Evolutionary conservation across 2,113 vertebrate genomes (phyloP), one percentile per base, ranked within the genome.

Genomic region (Notiomystis cincta): DNA sequence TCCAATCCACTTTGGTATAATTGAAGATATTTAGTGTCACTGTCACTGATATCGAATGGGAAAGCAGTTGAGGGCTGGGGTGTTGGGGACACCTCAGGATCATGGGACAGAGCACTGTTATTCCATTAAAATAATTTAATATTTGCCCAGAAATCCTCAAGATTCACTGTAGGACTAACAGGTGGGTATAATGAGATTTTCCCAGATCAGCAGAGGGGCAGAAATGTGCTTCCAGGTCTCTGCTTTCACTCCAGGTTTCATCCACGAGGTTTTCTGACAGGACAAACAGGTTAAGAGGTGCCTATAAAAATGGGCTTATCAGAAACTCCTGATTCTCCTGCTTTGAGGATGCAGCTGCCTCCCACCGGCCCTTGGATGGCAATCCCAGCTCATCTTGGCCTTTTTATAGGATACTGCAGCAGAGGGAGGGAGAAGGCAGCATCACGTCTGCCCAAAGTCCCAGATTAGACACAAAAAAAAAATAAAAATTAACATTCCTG

Each of bases 101-200:
- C 73, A 42, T 0, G 1, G 67, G 38, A 62, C 70, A 79, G 19
- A 30, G 25, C 25, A 47, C 5, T 28, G 50, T n/a, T 40, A 37
- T 10, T 15, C 17, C 71, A 70, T 13, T 77, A 60, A 91, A 54
- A 83, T 31, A 50, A 79, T 45, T 24, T 9, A 38, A 25, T 30
- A 45, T 13, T 60, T 83, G 71, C 48, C 44, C 79, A 58, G 79
- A 78, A 83, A 75, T 14, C 61, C 18, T 60, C 20, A 35, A 44
- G 71, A 37, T 25, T 35, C 56, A 35, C 88, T 47, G 58, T 61
- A 70, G 78, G 35, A 56, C 64, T 35, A 47, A 33, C 84, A 91
- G 93, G 76, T 70, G 89, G 64, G 71, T 77, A 54, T 47, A 70
- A 86, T 54, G 35, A 66, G 70, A 86, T 95, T 69, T 73, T 83